Conservation (phyloP, 1,140 invertebrate genomes). For the Orchesella cincta region DNA sequence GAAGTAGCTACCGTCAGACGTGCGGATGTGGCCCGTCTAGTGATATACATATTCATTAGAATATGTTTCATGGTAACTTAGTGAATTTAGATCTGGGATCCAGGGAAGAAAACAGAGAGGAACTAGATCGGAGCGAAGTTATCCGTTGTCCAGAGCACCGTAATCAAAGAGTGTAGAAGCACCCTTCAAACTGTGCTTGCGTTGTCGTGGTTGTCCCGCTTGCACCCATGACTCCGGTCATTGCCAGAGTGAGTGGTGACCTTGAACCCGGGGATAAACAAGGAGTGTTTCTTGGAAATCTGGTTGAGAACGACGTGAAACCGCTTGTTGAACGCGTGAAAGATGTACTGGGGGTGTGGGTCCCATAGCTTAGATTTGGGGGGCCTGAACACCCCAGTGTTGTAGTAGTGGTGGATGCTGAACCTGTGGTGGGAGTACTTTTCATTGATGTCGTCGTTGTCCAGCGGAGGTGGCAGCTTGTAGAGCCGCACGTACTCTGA, state of each 20-base stretch:
- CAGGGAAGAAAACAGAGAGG: not conserved
- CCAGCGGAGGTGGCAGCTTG: not conserved
- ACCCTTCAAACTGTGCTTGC: constrained; percentile 59
- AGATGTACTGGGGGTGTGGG: constrained; percentile 67
- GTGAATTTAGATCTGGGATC: not conserved
- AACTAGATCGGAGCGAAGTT: no score
- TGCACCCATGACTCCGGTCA: constrained; percentile 57
- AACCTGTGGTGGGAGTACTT: not conserved
- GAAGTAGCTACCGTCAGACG: constrained; percentile 63
- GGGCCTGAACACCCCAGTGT: not conserved
- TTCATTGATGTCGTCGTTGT: not conserved
- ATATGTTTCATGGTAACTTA: not conserved
- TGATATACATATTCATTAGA: constrained; percentile 52
- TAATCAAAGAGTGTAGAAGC: constrained; percentile 75
- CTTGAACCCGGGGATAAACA: constrained; percentile 14
- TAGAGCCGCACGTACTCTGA: constrained; percentile 1
- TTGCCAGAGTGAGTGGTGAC: constrained; percentile 31
- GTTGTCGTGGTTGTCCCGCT: constrained; percentile 61
- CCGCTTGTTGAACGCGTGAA: constrained; percentile 12
- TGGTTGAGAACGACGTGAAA: constrained; percentile 22
- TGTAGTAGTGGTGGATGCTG: constrained; percentile 10
- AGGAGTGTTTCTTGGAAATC: constrained; percentile 16
- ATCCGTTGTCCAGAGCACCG: no score
- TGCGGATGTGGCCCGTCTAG: constrained; percentile 67
- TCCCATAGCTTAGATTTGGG: constrained; percentile 63